Evolutionary conservation across 2,113 vertebrate genomes (phyloP).

Genomic region (Sylvilagus bachmani): DNA sequence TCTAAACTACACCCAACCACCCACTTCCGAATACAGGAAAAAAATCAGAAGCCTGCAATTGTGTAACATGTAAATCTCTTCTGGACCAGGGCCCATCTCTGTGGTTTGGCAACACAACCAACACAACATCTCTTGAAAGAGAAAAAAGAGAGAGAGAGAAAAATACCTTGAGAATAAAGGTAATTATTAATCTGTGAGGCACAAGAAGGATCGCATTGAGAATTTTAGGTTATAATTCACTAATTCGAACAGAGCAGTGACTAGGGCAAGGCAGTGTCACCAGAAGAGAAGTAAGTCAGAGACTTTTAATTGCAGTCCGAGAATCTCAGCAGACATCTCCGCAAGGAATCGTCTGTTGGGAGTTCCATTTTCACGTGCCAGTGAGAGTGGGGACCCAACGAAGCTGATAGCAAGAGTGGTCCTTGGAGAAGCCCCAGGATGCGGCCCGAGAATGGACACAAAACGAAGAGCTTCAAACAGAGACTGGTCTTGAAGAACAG

Average conservation of each 20-base stretch:
- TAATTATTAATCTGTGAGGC: slow-evolving; percentile 86
- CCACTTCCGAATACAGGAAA: slow-evolving; percentile 49
- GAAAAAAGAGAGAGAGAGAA: slow-evolving; percentile 47
- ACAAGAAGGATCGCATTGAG: slow-evolving; percentile 52
- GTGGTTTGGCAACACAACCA: slow-evolving; percentile 75
- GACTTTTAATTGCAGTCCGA: slow-evolving; percentile 76
- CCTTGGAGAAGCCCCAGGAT: slow-evolving; percentile 76
- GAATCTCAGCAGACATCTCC: slow-evolving; percentile 76
- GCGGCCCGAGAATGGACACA: slow-evolving; percentile 88
- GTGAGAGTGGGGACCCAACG: slow-evolving; percentile 78
- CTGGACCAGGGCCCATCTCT: slow-evolving; percentile 81
- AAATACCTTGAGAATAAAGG: slow-evolving; percentile 72
- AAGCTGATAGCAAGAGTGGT: slow-evolving; percentile 53
- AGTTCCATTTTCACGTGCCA: slow-evolving; percentile 81
- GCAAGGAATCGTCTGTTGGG: slow-evolving; percentile 74
- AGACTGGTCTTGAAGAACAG: slow-evolving; percentile 91
- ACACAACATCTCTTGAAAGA: slow-evolving; percentile 59
- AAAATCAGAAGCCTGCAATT: slow-evolving; percentile 62
- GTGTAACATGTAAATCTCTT: slow-evolving; percentile 76
- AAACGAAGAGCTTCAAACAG: slow-evolving; percentile 89
- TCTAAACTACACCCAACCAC: slow-evolving; percentile 55
- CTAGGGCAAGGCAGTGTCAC: slow-evolving; percentile 76
- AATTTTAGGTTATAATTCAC: slow-evolving; percentile 62
- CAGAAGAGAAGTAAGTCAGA: slow-evolving; percentile 83
- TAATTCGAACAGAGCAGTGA: slow-evolving; percentile 78